Conservation (phyloP, 2,113 vertebrate genomes). For the Channa argus region DNA sequence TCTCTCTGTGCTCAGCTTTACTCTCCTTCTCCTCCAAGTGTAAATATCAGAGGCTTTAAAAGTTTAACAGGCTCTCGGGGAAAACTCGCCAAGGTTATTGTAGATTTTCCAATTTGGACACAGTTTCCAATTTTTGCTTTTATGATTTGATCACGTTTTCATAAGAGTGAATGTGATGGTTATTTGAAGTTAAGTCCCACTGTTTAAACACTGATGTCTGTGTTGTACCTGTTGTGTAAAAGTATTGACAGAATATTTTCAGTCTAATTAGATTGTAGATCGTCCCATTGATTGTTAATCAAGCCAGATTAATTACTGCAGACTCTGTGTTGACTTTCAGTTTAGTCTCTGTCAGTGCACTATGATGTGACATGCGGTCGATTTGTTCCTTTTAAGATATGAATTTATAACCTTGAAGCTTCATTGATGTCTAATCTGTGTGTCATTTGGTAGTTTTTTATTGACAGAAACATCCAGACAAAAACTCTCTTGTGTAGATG, state of each 20-base stretch:
- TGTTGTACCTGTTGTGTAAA: conserved; percentile 24
- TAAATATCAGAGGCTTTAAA: conserved; percentile 40
- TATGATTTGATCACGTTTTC: conserved; percentile 10
- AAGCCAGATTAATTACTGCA: conserved; percentile 23
- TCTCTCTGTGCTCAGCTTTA: conserved; percentile 26
- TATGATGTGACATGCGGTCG: not conserved
- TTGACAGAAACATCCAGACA: not conserved
- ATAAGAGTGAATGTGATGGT: not conserved
- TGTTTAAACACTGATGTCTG: not conserved
- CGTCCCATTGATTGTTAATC: conserved; percentile 30
- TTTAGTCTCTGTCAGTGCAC: not conserved
- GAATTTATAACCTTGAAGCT: not conserved
- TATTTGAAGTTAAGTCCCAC: conserved; percentile 17
- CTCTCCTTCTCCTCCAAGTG: conserved; percentile 7
- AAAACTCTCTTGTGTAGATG: not conserved
- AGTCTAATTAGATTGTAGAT: conserved; percentile 24
- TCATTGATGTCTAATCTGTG: not conserved
- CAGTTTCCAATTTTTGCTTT: conserved; percentile 25
- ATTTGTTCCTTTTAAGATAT: not conserved
- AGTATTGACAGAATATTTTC: not conserved
- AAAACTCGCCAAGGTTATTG: conserved; percentile 38
- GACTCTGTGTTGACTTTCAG: conserved; percentile 3
- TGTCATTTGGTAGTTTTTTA: not conserved
- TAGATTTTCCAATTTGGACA: conserved; percentile 13
- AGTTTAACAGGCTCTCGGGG: conserved; percentile 26